Conservation (phyloP, 2,888 invertebrate species). For the Cheilosia grossa region DNA sequence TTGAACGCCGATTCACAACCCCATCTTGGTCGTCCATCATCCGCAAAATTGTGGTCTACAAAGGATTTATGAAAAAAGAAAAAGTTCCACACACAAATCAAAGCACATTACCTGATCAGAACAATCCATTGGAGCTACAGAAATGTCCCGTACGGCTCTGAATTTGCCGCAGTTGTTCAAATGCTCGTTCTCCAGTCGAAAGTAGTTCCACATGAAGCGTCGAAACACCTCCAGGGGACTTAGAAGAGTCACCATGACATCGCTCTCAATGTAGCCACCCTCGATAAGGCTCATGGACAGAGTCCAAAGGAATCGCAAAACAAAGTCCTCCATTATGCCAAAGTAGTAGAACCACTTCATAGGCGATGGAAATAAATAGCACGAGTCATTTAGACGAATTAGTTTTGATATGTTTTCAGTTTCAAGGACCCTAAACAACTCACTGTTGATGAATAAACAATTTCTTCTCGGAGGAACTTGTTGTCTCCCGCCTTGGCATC, state of each 20-base stretch:
- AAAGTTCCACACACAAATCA: slow-evolving; percentile 1
- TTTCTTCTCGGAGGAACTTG: slow-evolving; percentile 89
- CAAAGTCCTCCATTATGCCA: slow-evolving; percentile 91
- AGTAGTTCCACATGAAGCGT: slow-evolving; percentile 94
- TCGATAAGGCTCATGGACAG: slow-evolving; percentile 88
- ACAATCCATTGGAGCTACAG: slow-evolving; percentile 90
- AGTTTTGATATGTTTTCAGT: slow-evolving; percentile 42
- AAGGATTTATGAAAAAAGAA: slow-evolving; percentile 23
- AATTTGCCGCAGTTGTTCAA: slow-evolving; percentile 95
- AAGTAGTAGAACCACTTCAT: slow-evolving; percentile 90
- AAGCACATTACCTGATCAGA: slow-evolving; percentile 86
- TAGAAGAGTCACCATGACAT: slow-evolving; percentile 87
- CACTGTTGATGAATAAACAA: slow-evolving; percentile 90
- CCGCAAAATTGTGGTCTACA: slow-evolving; percentile 83
- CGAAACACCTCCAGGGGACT: slow-evolving; percentile 89
- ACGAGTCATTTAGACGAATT: slow-evolving; percentile 55
- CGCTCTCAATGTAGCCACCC: slow-evolving; percentile 86
- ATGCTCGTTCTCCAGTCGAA: slow-evolving; percentile 95
- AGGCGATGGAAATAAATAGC: slow-evolving; percentile 63
- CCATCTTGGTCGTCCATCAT: slow-evolving; percentile 83
- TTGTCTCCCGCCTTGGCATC: slow-evolving; percentile 91
- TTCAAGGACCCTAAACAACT: slow-evolving; percentile 75
- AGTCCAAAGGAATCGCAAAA: slow-evolving; percentile 91
- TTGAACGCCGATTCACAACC: slow-evolving; percentile 80
- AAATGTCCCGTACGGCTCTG: slow-evolving; percentile 93